Base-by-base conservation (phyloP, 2,797 vertebrate genomes). In the Semaprochilodus insignis region DNA sequence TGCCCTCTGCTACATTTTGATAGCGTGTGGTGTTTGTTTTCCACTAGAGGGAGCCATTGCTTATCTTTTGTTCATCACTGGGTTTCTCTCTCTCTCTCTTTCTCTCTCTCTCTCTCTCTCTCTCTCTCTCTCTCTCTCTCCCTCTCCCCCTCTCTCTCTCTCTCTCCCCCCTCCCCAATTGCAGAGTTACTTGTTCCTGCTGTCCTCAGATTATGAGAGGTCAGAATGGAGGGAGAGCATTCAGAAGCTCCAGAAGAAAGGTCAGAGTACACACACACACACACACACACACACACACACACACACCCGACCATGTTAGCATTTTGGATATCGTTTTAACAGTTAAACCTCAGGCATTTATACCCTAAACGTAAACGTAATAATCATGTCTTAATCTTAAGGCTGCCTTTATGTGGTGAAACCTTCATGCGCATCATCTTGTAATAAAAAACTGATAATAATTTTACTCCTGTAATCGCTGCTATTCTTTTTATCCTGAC, bases 191-290 rank as follows among this genome's bases (percentile, higher is more conserved):
- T 89, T 95, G 78, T 99, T 99, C 89, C 95, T 99, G 63, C 91
- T 99, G 54, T 99, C 97, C 0, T 99, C 98, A 0, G 98, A 99
- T 89, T 99, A 99, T 0, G 98, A 99, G 91, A 94, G 98, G 84
- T 96, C 97, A 0, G 98, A 99, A 90, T 99, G 98, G 98, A 96
- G 94, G 85, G 98, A 99, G 88, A 97, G 95, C 85, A 99, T 99
- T 89, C 97, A 98, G 92, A 98, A 95, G 83, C 96, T 99, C 34
- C 97, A 98, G 88, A 99, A 96, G 90, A 99, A 98, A 92, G 98
- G 98, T 98, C 82, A 87, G 27, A 70, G 2, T 0, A 10, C 31
- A 23, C 5, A 40, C 8, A 31, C 19, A 7, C 21, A 59, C 51
- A 78, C 21, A 67, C 34, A 13, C 63, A 80, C 67, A 52, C 57